Conservation (phyloP, 2,888 invertebrate species). For the Pseudococcus viburni region DNA sequence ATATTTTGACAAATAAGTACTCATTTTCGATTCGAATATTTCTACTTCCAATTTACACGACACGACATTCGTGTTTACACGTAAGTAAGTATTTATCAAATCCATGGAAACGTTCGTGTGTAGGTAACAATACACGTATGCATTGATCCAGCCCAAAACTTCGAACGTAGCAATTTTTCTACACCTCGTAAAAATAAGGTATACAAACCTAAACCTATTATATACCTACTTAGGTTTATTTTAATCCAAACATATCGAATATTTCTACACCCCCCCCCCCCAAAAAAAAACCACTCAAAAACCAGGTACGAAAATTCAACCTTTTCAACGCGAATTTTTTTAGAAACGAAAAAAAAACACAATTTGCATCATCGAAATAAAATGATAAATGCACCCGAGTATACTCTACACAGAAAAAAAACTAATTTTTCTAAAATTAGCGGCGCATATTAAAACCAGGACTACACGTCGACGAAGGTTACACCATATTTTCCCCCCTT, state of each 20-base stretch:
- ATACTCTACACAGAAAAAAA: background rate
- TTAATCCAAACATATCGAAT: background rate
- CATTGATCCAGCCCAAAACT: constrained; percentile 26
- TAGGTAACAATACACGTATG: background rate
- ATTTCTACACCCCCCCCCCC: background rate
- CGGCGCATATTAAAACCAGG: constrained; percentile 13
- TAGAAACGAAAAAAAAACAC: background rate
- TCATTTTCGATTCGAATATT: background rate
- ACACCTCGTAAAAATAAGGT: background rate
- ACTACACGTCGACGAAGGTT: constrained; percentile 19
- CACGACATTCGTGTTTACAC: constrained; percentile 29
- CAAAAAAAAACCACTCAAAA: too few relatives aligned
- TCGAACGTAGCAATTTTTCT: background rate
- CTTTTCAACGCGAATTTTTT: too few relatives aligned
- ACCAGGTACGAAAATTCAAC: too few relatives aligned
- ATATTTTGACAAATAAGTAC: background rate
- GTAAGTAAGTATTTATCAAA: background rate
- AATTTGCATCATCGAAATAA: background rate
- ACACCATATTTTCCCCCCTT: background rate
- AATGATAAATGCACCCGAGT: background rate
- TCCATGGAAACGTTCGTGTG: constrained; percentile 31
- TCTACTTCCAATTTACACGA: background rate
- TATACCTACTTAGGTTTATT: background rate
- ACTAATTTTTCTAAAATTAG: constrained; percentile 14
- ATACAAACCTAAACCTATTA: background rate